Evolutionary conservation across 1,140 invertebrate genomes (phyloP).

Genomic region (Drosophila prosaltans): DNA sequence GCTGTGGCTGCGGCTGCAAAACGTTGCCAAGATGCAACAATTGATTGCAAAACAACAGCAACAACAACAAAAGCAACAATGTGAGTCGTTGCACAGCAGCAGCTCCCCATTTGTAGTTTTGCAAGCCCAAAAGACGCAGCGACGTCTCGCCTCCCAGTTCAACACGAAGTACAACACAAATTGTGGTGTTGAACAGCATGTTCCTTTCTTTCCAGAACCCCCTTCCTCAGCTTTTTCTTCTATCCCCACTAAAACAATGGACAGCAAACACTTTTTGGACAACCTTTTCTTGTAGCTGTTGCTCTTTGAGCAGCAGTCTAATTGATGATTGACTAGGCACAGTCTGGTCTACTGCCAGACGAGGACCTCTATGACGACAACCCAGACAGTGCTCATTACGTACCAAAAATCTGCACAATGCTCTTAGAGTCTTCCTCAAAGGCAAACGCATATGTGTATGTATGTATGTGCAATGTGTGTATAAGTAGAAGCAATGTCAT

Average conservation of each 20-base stretch:
- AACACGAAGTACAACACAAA: conserved; percentile 78
- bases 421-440: conserved; percentile 22
- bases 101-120: conserved; percentile 67
- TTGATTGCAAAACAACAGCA: conserved; percentile 53
- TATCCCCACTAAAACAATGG: conserved; percentile 1
- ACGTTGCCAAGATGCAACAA: conserved; percentile 63
- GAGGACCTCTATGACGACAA: neutral
- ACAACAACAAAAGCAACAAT: conserved; percentile 55
- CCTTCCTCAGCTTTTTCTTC: neutral
- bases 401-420: conserved; percentile 38
- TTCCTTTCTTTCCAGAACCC: conserved; percentile 35
- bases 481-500: no score
- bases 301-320: conserved; percentile 67
- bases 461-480: conserved; percentile 28
- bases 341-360: conserved; percentile 44
- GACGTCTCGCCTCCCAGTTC: conserved; percentile 44
- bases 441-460: conserved; percentile 24
- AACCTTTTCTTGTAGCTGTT: conserved; percentile 1
- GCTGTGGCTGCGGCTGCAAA: conserved; percentile 5
- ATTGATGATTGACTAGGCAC: conserved; percentile 58
- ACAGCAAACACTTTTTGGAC: conserved; percentile 43
- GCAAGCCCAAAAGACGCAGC: conserved; percentile 70
- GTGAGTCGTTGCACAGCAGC: conserved; percentile 67
- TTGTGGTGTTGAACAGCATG: conserved; percentile 81
- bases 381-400: conserved; percentile 51